These are phyloP conservation scores for Cosmia trapezina DNA, from an alignment of 2,888 invertebrate genomes.

Conservation along the genomic window DNA sequence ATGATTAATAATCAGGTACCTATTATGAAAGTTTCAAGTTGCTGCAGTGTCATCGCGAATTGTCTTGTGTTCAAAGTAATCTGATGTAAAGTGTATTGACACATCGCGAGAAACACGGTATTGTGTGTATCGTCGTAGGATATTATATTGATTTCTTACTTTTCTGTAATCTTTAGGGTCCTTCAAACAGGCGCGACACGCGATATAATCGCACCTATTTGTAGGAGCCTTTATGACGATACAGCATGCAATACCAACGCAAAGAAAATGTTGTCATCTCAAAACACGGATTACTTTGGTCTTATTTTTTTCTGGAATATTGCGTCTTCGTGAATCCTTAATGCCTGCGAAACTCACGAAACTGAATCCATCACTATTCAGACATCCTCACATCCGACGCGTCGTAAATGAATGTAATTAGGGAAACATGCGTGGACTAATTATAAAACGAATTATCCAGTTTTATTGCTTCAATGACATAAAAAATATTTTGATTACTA, in stretches of 20 bases:
- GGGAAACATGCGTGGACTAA: conserved; percentile 73
- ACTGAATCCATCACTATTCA: conserved; percentile 46
- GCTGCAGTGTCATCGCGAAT: conserved; percentile 64
- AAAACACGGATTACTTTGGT: conserved; percentile 49
- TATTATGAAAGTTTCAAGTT: conserved; percentile 53
- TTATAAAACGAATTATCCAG: conserved; percentile 74
- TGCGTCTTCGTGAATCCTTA: conserved; percentile 89
- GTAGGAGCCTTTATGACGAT: background rate
- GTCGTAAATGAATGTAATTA: conserved; percentile 78
- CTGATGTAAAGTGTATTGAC: conserved; percentile 11
- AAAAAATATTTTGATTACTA: conserved; percentile 75
- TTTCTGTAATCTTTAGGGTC: background rate
- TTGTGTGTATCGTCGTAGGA: background rate
- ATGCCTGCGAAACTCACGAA: conserved; percentile 74
- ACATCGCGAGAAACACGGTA: background rate
- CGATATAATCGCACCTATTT: no score
- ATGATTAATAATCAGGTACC: conserved; percentile 65
- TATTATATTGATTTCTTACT: background rate
- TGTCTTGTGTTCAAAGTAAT: conserved; percentile 43
- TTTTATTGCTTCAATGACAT: conserved; percentile 79
- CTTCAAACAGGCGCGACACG: no score
- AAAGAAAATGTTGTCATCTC: background rate
- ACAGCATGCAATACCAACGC: background rate
- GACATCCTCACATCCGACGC: conserved; percentile 55
- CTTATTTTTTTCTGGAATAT: conserved; percentile 72